These are phyloP conservation scores for Bombus haemorrhoidalis DNA, from an alignment of 1,140 invertebrate genomes.

Conservation along the genomic window DNA sequence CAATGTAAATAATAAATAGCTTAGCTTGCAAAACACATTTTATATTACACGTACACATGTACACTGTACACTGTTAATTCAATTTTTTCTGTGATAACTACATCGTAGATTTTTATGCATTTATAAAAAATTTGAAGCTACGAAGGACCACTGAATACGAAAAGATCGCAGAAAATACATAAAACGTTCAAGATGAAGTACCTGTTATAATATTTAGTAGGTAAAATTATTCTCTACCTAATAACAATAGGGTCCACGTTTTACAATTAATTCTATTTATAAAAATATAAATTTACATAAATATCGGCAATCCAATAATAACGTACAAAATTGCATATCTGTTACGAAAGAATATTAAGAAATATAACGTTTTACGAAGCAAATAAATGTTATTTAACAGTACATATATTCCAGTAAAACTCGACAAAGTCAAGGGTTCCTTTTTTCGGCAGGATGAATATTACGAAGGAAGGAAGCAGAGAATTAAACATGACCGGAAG, in stretches of 20 bases:
- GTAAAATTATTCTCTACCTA: neutral
- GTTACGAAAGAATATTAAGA: neutral
- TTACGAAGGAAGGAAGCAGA: slow-evolving; percentile 8
- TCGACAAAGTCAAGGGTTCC: neutral
- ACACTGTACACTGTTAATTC: too few relatives aligned
- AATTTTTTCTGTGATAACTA: too few relatives aligned
- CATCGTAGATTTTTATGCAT: too few relatives aligned
- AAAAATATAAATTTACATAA: neutral
- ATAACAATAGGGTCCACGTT: too few relatives aligned
- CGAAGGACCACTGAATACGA: too few relatives aligned
- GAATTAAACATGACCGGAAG: slow-evolving; percentile 23
- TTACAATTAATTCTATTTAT: neutral
- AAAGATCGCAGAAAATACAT: too few relatives aligned
- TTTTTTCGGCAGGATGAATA: neutral
- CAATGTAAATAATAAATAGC: neutral
- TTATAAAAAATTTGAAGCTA: too few relatives aligned
- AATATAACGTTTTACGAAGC: neutral
- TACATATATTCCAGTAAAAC: neutral
- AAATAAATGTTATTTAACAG: neutral
- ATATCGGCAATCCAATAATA: neutral
- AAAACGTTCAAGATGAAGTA: too few relatives aligned
- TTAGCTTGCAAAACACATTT: neutral
- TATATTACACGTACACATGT: too few relatives aligned
- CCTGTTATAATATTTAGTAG: neutral
- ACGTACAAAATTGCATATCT: too few relatives aligned